Evolutionary conservation across 1,140 invertebrate genomes (phyloP), one percentile per base, ranked within the genome.

Genomic region (Listronotus bonariensis): DNA sequence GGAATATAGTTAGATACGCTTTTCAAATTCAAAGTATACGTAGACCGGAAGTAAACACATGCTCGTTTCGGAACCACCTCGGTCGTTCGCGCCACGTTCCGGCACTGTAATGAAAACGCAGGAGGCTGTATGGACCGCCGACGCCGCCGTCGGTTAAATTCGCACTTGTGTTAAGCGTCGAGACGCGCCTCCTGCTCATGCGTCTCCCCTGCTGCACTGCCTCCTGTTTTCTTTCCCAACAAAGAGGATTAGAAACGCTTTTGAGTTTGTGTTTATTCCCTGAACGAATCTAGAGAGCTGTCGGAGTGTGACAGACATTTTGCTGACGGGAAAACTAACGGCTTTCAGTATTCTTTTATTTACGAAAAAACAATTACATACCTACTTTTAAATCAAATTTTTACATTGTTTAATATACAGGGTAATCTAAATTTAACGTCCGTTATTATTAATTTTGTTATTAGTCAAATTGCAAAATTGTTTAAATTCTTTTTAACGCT

Each of bases 151-250:
- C 49, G 55, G 32, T 49, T 49, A 78, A 76, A 74, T 73, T 74
- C 59, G 74, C 76, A 78, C 77, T 78, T 78, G 76, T 77, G 76
- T 76, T 76, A 74, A 76, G 76, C 77, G 74, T 71, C 76, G 70
- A 73, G 77, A 70, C 73, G 76, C 71, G 67, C 53, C 54, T 77
- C 52, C 56, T 77, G 76, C 76, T 77, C 76, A 77, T 77, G 76
- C 76, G 76, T 78, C 73, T 68, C 72, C 66, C 52, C 55, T 51
- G 26, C 51, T 31, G 31, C 52, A 26, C 43, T 70, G 57, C 70
- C 70, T 60, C 57, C 57, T 36, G 34, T 36, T 36, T 55, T 65
- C 52, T 46, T 55, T 46, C 67, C 69, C 73, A 73, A 76, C 74
- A 76, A 76, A 71, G 74, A 59, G 72, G 72, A 74, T 77, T 76